Conservation (phyloP, 2,888 invertebrate genomes). For the Loripinus fragilis region DNA sequence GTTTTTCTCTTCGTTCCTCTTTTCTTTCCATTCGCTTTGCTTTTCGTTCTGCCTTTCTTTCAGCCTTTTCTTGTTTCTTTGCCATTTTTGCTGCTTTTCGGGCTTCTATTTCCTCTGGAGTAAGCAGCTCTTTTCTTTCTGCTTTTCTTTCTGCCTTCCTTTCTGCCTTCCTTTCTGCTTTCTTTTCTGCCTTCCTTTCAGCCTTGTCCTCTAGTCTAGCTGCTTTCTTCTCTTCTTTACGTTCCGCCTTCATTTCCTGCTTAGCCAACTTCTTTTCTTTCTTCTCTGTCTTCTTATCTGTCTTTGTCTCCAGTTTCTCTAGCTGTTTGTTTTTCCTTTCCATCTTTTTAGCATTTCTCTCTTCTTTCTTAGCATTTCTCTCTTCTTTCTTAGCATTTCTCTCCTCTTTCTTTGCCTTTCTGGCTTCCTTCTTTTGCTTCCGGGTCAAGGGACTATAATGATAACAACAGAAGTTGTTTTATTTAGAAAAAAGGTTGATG, state of each 20-base stretch:
- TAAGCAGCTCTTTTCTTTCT: neutral
- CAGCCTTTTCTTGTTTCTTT: neutral
- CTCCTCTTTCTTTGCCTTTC: conserved; percentile 1
- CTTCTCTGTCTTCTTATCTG: neutral
- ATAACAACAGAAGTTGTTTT: too few relatives aligned
- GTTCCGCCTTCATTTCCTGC: neutral
- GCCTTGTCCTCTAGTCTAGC: neutral
- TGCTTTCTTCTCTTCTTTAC: neutral
- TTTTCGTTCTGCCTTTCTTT: too few relatives aligned
- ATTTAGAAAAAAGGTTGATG: too few relatives aligned
- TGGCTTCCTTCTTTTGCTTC: conserved; percentile 5
- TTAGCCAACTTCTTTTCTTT: neutral
- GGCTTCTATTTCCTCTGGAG: too few relatives aligned
- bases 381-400: neutral
- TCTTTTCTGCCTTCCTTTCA: neutral
- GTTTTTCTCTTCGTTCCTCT: neutral
- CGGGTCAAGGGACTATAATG: neutral
- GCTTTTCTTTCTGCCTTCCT: neutral
- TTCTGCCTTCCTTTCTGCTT: neutral
- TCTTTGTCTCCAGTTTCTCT: neutral
- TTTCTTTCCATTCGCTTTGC: neutral
- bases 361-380: neutral
- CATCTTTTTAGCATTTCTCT: neutral
- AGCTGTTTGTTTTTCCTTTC: neutral
- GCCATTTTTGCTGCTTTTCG: neutral